Evolutionary conservation across 2,113 vertebrate species (phyloP).

Genomic region (Paramisgurnus dabryanus): DNA sequence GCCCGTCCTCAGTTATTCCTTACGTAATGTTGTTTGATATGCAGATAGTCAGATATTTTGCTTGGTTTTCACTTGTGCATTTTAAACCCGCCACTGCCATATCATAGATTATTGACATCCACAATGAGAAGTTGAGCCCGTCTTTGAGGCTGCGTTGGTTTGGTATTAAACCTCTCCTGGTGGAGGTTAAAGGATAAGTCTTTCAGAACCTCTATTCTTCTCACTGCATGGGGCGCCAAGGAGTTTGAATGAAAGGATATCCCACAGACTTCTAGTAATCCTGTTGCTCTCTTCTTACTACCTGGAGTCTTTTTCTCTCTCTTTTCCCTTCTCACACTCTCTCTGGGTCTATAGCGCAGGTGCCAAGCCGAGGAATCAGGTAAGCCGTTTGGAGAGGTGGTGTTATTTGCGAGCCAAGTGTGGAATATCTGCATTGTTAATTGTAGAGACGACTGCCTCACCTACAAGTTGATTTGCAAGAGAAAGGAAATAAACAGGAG

Average conservation of each 20-base stretch:
- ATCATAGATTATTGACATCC: conserved; percentile 58
- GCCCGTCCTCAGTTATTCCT: too few relatives aligned
- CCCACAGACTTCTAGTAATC: conserved; percentile 72
- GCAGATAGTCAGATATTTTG: background rate
- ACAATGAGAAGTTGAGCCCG: conserved; percentile 56
- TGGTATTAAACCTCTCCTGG: conserved; percentile 51
- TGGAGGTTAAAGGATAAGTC: conserved; percentile 42
- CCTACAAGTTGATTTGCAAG: conserved; percentile 76
- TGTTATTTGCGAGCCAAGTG: conserved; percentile 75
- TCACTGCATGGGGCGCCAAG: conserved; percentile 54
- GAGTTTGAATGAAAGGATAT: conserved; percentile 68
- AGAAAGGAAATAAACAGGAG: conserved; percentile 64
- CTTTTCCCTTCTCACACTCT: conserved; percentile 14
- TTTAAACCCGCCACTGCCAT: background rate
- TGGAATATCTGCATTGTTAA: conserved; percentile 77
- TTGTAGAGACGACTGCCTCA: conserved; percentile 73
- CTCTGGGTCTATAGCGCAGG: conserved; percentile 60
- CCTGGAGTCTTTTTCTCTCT: conserved; percentile 38
- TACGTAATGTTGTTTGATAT: background rate
- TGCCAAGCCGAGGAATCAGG: conserved; percentile 74
- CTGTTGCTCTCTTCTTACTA: conserved; percentile 56
- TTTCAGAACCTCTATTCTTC: conserved; percentile 26
- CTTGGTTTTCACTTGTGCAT: background rate
- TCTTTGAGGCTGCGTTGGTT: conserved; percentile 47
- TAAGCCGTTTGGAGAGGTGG: conserved; percentile 78